Evolutionary conservation across 2,888 invertebrate species (phyloP), one percentile per base, ranked within the genome.

Genomic region (Drosophila melanocephala): DNA sequence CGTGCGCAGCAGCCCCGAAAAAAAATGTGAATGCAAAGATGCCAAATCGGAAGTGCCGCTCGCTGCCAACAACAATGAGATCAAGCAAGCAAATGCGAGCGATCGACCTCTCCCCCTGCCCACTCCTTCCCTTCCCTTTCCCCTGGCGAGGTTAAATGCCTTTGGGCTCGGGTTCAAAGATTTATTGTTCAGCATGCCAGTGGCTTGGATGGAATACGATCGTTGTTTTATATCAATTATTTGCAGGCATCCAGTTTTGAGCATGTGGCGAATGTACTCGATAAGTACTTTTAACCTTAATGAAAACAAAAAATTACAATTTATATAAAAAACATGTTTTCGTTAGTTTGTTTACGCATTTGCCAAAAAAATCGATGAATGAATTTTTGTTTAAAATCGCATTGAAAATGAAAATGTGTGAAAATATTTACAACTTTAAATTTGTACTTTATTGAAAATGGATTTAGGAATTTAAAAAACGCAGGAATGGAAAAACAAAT

Each of bases 31-130:
- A 64, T 44, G 55, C 59, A 47, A 52, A 58, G 71, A 64, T 84
- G 77, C 60, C 75, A 81, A 68, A 85, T 83, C 88, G 83, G 88
- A 88, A 88, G 88, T 85, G 83, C 73, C 57, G 66, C 67, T 72
- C 52, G 50, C 30, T 28, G 72, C 51, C 80, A 62, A 78, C 80
- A 66, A 78, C 62, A 80, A 75, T 60, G 47, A 26, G 39, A 42
- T 33, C 47, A 22, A 44, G 42, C 42, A 44, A 44, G 12, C 22
- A 44, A 44, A 44, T 47, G 47, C 47, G 16, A 47, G 1, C 47
- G 26, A 47, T 47, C 81, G 52, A 57, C 60, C 59, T 53, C 52
- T 60, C 30, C 30, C 26, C 9, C 26, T 47, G 14, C 7, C 14
- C 14, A 16, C 39, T 28, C 56, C 3, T 12, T 16, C 42, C 50